Percentiles rank a stretch among this genome's conserved stretches.
Evolutionary conservation across 2,888 invertebrate genomes (phyloP).

Genomic region (Camponotus fellah): DNA sequence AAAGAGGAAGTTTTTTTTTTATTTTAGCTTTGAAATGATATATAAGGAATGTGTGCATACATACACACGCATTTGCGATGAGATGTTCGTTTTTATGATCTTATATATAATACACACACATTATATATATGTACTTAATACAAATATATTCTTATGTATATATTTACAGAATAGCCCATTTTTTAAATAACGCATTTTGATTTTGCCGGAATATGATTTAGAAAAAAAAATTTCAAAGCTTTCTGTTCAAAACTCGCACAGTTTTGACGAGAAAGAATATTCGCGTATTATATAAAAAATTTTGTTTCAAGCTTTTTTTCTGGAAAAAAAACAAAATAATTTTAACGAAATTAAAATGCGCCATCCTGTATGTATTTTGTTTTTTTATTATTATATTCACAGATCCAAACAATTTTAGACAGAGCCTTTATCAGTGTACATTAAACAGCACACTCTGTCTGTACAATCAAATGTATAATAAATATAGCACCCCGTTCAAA

Average conservation of each 20-base stretch:
- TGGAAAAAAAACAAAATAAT: not conserved
- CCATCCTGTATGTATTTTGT: not conserved
- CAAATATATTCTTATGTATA: slow-evolving; percentile 1
- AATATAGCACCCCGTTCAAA: not conserved
- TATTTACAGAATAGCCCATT: not conserved
- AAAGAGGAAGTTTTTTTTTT: slow-evolving; percentile 22
- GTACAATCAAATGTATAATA: not conserved
- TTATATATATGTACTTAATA: not conserved
- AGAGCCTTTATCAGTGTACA: not conserved
- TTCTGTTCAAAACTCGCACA: not conserved
- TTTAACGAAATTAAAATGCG: slow-evolving; percentile 1
- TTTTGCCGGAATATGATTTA: not conserved
- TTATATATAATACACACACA: not conserved
- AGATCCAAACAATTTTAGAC: not conserved
- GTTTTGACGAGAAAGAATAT: not conserved
- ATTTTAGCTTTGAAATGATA: slow-evolving; percentile 15
- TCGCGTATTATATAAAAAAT: not conserved
- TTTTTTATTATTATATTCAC: not conserved
- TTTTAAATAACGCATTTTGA: slow-evolving; percentile 11
- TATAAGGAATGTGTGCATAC: not conserved
- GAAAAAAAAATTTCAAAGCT: not conserved
- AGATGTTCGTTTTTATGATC: slow-evolving; percentile 1
- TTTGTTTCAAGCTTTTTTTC: not conserved
- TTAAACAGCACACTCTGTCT: not conserved
- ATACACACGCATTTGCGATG: not conserved